Evolutionary conservation across 2,888 invertebrate species (phyloP).

Genomic region (Ptilodon capucinus): DNA sequence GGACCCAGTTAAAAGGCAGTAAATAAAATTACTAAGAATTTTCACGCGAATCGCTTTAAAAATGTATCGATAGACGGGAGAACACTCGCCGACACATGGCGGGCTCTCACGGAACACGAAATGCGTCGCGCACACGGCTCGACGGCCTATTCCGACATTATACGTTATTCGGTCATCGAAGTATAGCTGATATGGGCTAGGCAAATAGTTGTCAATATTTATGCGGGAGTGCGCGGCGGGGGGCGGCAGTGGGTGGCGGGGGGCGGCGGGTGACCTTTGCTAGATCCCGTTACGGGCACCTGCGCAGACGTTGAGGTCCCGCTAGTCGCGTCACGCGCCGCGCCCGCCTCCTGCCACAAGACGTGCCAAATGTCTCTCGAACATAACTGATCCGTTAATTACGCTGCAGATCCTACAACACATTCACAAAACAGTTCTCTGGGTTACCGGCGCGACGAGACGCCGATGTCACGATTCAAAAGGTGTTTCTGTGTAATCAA

Average conservation of each 20-base stretch:
- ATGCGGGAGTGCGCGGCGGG: not conserved
- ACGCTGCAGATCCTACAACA: too few relatives aligned
- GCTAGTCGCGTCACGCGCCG: constrained; percentile 37
- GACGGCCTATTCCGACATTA: not conserved
- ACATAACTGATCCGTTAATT: not conserved
- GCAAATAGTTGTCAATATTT: not conserved
- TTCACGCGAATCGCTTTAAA: constrained; percentile 13
- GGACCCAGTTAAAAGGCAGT: constrained; percentile 7
- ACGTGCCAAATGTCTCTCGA: not conserved
- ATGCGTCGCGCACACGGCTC: not conserved
- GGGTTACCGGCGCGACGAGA: not conserved
- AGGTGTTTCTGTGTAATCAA: not conserved
- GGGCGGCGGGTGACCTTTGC: constrained; percentile 59
- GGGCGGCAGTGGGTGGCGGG: constrained; percentile 5
- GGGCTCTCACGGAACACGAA: not conserved
- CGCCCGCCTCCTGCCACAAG: not conserved
- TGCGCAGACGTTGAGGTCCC: constrained; percentile 61
- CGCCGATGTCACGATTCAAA: not conserved
- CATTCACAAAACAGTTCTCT: not conserved
- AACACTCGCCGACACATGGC: not conserved
- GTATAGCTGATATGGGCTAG: not conserved
- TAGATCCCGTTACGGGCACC: constrained; percentile 63
- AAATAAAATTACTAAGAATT: constrained; percentile 14
- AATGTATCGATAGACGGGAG: constrained; percentile 2
- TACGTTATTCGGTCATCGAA: not conserved